Base-by-base conservation (phyloP, 2,888 invertebrate genomes). In the Ariolimax columbianus region DNA sequence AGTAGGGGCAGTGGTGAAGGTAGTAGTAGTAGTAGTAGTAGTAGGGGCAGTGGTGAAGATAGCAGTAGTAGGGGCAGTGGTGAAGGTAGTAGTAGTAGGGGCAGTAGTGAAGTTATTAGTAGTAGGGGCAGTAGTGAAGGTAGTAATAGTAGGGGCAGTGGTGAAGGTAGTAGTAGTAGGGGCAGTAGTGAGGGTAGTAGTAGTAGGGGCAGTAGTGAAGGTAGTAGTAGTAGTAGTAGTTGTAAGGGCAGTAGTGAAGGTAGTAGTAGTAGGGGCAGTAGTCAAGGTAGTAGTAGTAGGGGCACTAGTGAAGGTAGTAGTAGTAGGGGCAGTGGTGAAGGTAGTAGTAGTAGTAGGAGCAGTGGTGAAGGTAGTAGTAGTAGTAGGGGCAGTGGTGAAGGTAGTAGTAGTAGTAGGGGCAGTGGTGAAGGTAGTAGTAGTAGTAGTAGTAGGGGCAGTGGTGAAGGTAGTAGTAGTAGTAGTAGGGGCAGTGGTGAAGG, bases 361-460 rank as follows among this genome's bases (percentile, higher is more conserved):
- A 77, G 77, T 77, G 43, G 77, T 77, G 43, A 47, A 43, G 43
- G 77, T 77, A 77, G 77, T 77, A 77, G 77, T 77, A 77, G 77
- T 77, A 77, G 47, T 77, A 77, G 40, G 40, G 19, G 77, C n/a
- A 77, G 77, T 43, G 43, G 47, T 43, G 43, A 47, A 19, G 43
- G 47, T 77, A 43, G 47, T 77, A 77, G 77, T 77, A 77, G 77
- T 43, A 77, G 77, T 77, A 77, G 77, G 40, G n/a, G 77, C 43
- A 47, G 77, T 59, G 23, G 59, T 59, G 23, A 40, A 6, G 51
- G 51, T 77, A 77, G 77, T 77, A 26, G n/a, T 59, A n/a, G 59
- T n/a, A 59, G 59, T 59, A 59, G 59, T 59, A 59, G 19, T 59
- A n/a, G 59, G 9, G 19, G 11, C 23, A 4, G 59, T 19, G 19